Conservation (phyloP, 2,113 vertebrate species). For the Brachyhypopomus gauderio region DNA sequence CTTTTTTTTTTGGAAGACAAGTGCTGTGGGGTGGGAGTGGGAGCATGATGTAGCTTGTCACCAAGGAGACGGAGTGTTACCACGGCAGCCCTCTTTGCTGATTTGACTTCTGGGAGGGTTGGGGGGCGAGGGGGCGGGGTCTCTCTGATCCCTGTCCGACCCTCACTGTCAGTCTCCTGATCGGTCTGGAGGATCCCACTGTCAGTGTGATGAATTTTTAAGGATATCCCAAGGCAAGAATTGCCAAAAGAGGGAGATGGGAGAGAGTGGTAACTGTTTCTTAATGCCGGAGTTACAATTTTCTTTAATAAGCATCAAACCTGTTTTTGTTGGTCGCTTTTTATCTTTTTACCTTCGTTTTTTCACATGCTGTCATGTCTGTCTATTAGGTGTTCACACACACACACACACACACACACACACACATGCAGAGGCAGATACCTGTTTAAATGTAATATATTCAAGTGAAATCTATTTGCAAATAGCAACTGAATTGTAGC, state of each 20-base stretch:
- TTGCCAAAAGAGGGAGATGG: constrained; percentile 65
- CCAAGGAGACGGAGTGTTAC: constrained; percentile 62
- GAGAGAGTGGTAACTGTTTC: constrained; percentile 74
- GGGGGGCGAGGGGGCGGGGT: constrained; percentile 49
- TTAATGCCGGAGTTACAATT: constrained; percentile 77
- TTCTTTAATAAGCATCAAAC: constrained; percentile 79
- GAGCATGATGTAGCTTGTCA: constrained; percentile 48
- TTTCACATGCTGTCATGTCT: constrained; percentile 53
- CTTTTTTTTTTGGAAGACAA: background rate
- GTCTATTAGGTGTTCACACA: constrained; percentile 33
- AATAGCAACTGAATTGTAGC: too few relatives aligned
- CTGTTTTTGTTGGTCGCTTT: constrained; percentile 51
- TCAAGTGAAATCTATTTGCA: too few relatives aligned
- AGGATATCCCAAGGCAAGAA: constrained; percentile 83
- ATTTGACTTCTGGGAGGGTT: constrained; percentile 67
- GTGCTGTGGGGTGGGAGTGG: constrained; percentile 4
- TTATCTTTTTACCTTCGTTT: constrained; percentile 31
- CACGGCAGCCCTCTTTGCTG: constrained; percentile 66
- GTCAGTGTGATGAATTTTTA: constrained; percentile 84
- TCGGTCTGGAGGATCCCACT: constrained; percentile 80
- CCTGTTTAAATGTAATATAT: too few relatives aligned
- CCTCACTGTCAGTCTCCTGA: constrained; percentile 72
- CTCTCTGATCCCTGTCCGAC: constrained; percentile 64
- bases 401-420: constrained; percentile 17
- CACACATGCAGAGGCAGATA: background rate